A percentile compares a stretch with the other conserved stretches of the same genome.
phyloP scores from a whole-genome alignment of 2,888 invertebrate species.

The Anaspis maculata region DNA sequence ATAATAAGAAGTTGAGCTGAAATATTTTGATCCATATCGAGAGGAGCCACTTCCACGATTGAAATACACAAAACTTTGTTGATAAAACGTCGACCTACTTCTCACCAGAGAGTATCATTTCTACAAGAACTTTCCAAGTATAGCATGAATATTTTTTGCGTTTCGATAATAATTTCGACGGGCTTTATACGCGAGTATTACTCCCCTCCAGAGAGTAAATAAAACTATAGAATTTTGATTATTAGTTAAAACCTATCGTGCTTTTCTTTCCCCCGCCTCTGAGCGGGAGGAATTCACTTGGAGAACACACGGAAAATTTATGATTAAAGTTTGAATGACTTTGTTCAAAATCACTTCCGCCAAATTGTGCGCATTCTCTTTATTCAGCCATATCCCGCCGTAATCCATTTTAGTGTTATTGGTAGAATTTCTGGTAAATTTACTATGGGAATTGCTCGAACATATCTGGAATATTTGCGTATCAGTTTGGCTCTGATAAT shows the following conservation, averaged over 20 bases:
- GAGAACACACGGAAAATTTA: constrained; percentile 29
- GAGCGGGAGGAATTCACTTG: constrained; percentile 28
- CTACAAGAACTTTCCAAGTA: too few species aligned
- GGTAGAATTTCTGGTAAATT: constrained; percentile 36
- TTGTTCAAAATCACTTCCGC: constrained; percentile 38
- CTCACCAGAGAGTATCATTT: too few species aligned
- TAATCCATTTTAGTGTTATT: constrained; percentile 40
- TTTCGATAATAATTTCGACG: too few species aligned
- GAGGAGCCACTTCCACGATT: too few species aligned
- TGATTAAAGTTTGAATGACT: constrained; percentile 39
- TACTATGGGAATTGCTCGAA: constrained; percentile 28
- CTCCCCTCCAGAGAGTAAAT: too few species aligned
- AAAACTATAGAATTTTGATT: constrained; percentile 20
- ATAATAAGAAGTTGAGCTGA: too few species aligned
- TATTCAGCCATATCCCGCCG: constrained; percentile 37
- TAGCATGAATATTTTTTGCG: too few species aligned
- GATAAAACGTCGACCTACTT: too few species aligned
- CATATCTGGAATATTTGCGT: constrained; percentile 25
- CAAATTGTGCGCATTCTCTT: constrained; percentile 40
- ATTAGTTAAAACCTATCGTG: constrained; percentile 23
- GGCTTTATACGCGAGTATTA: too few species aligned
- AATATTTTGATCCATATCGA: too few species aligned
- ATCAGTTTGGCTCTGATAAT: too few species aligned
- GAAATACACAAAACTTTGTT: too few species aligned
- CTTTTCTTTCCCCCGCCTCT: background rate